These are phyloP conservation scores for Fulica atra DNA, from an alignment of 2,113 vertebrate genomes.

Conservation along the genomic window DNA sequence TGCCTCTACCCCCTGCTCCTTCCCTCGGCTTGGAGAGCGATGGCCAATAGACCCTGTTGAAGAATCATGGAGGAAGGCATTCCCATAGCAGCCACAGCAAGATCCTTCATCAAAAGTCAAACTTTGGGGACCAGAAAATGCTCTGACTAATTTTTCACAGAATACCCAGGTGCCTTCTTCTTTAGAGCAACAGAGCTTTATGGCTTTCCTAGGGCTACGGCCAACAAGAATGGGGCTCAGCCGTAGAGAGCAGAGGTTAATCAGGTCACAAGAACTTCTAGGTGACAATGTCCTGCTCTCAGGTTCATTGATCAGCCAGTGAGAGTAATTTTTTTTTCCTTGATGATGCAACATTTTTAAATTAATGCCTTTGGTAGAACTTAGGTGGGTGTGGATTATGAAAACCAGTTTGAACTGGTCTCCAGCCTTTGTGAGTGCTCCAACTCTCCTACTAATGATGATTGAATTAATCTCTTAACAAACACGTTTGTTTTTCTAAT, in stretches of 20 bases:
- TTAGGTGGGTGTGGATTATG: constrained; percentile 58
- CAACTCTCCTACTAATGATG: constrained; percentile 43
- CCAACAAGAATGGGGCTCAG: neutral
- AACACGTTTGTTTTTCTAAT: constrained; percentile 69
- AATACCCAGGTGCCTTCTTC: neutral
- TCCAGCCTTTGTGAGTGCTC: constrained; percentile 42
- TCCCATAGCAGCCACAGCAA: neutral
- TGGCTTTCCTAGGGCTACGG: neutral
- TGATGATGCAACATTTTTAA: constrained; percentile 38
- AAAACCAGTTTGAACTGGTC: constrained; percentile 58
- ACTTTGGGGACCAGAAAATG: neutral
- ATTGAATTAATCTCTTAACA: constrained; percentile 68
- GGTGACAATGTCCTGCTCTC: neutral
- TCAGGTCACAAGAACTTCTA: constrained; percentile 47
- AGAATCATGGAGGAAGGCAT: neutral
- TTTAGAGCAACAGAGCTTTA: neutral
- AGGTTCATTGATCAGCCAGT: constrained; percentile 61
- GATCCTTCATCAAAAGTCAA: neutral
- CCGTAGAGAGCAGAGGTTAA: neutral
- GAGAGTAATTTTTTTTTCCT: constrained; percentile 47
- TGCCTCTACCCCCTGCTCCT: neutral
- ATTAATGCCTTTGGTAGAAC: constrained; percentile 55
- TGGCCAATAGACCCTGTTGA: neutral
- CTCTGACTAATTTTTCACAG: neutral
- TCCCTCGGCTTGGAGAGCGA: neutral